These are phyloP conservation scores for Ips nitidus DNA, from an alignment of 1,140 invertebrate species.

Conservation along the genomic window DNA sequence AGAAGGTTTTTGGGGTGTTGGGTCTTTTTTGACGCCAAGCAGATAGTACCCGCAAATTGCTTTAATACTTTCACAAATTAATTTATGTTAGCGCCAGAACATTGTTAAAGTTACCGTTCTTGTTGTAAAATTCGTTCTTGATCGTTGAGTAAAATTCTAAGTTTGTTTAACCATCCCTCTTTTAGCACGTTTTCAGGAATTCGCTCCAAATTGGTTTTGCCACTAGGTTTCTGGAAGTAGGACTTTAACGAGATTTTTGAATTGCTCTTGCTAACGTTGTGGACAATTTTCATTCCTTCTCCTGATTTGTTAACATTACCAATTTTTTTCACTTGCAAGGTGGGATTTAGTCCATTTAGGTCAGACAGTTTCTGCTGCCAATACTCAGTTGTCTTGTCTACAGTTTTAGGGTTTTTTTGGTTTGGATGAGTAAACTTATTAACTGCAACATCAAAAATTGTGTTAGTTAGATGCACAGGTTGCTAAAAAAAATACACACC, in stretches of 20 bases:
- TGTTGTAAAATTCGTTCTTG: slow-evolving; percentile 49
- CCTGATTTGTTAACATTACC: slow-evolving; percentile 23
- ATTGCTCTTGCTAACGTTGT: slow-evolving; percentile 39
- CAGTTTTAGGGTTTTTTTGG: not conserved
- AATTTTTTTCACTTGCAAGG: slow-evolving; percentile 33
- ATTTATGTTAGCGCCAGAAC: not conserved
- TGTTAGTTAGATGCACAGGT: not conserved
- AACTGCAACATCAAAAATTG: not conserved
- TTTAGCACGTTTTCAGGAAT: slow-evolving; percentile 39
- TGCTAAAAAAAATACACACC: not conserved
- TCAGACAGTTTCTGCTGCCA: slow-evolving; percentile 19
- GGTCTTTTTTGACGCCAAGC: slow-evolving; percentile 42
- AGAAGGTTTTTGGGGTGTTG: slow-evolving; percentile 35
- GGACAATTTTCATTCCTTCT: slow-evolving; percentile 40
- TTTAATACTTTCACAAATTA: slow-evolving; percentile 21
- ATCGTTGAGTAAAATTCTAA: slow-evolving; percentile 43
- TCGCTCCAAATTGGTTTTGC: slow-evolving; percentile 7
- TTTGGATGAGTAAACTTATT: not conserved
- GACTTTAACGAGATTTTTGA: slow-evolving; percentile 43
- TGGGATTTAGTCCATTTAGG: slow-evolving; percentile 14
- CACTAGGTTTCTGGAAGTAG: slow-evolving; percentile 36
- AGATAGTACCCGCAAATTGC: slow-evolving; percentile 42
- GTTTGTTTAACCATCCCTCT: slow-evolving; percentile 46
- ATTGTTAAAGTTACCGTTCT: slow-evolving; percentile 40
- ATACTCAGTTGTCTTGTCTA: not conserved